Evolutionary conservation across 2,113 vertebrate species (phyloP).

Genomic region (Camarhynchus parvulus): DNA sequence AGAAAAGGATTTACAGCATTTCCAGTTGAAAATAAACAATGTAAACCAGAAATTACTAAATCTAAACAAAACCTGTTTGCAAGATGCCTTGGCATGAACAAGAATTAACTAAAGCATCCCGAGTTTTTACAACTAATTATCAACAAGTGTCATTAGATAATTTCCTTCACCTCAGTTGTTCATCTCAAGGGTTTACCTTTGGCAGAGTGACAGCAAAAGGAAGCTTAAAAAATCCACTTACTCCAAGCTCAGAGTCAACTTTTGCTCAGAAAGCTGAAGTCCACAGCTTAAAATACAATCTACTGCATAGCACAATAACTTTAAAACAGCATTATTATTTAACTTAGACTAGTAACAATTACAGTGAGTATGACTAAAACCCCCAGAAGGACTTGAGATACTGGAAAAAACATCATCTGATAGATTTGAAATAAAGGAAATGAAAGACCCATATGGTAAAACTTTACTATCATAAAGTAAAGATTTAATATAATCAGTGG

Average conservation of each 20-base stretch:
- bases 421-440: background rate
- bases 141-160: background rate
- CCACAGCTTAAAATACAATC: background rate
- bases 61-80: background rate
- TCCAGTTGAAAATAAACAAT: background rate
- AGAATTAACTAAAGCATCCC: background rate
- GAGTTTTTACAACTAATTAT: background rate
- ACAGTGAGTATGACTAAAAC: background rate
- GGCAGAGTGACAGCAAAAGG: background rate
- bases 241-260: background rate
- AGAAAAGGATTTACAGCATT: background rate
- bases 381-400: background rate
- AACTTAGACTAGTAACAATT: background rate
- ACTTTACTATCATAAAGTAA: background rate
- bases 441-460: background rate
- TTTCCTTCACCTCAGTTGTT: background rate
- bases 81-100: background rate
- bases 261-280: background rate
- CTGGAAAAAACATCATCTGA: background rate
- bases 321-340: background rate
- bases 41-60: background rate
- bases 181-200: background rate
- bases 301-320: fast-evolving
- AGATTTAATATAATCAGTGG: background rate
- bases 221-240: background rate